Conservation (phyloP, 2,888 invertebrate genomes). For the Pimpla rufipes region DNA sequence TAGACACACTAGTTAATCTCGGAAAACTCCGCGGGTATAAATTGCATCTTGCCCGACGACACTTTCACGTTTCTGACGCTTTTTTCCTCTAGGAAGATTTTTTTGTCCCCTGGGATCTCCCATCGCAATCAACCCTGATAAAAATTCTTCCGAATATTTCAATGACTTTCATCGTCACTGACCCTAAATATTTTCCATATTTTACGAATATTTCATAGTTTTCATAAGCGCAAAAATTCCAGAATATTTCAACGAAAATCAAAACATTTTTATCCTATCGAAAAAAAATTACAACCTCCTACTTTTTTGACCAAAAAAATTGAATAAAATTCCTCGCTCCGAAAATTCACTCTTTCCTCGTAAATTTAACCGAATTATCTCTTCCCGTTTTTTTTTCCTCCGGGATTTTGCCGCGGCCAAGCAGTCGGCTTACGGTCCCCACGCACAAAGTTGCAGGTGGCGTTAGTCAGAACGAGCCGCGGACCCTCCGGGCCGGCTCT, state of each 20-base stretch:
- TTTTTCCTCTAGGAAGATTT: background rate
- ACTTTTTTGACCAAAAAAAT: no score
- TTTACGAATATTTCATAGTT: no score
- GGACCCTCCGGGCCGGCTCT: background rate
- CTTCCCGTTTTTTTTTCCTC: conserved; percentile 46
- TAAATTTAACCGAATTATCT: conserved; percentile 65
- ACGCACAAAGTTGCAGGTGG: background rate
- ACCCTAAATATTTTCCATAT: no score
- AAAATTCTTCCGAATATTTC: no score
- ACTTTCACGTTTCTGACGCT: background rate
- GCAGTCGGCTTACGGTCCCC: background rate
- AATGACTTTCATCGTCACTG: no score
- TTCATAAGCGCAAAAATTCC: no score
- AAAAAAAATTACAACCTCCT: no score
- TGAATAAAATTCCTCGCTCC: background rate
- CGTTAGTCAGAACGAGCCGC: conserved; percentile 5
- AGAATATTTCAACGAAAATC: no score
- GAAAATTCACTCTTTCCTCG: conserved; percentile 57
- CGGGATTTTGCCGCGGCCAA: background rate
- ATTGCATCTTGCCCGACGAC: conserved; percentile 17
- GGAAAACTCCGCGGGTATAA: conserved; percentile 37
- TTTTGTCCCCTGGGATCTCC: background rate
- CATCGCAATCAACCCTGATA: no score
- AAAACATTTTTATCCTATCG: no score
- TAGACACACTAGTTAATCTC: conserved; percentile 42